Conservation (phyloP, 2,113 vertebrate genomes). For the human region GRCh38 chr9:98458001-98458500, state of each 20-base stretch:
- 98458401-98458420: background rate
- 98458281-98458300: background rate
- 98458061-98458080: conserved; percentile 68
- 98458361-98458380: background rate
- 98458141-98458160: background rate
- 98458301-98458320: background rate
- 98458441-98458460: no score
- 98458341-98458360: background rate
- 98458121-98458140: conserved; percentile 23
- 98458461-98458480: background rate
- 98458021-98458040: conserved; percentile 61
- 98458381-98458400: background rate
- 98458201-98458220: background rate
- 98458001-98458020: conserved; percentile 14
- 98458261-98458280: background rate
- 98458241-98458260: background rate
- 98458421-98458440: background rate
- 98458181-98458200: background rate
- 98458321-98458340: background rate
- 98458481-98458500: background rate
- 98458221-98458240: background rate
- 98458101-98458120: conserved; percentile 52
- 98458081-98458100: conserved; percentile 42
- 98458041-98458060: conserved; percentile 30
- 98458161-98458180: background rate